phyloP scores from a whole-genome alignment of 2,888 invertebrate species.

The Drosophila birchii region DNA sequence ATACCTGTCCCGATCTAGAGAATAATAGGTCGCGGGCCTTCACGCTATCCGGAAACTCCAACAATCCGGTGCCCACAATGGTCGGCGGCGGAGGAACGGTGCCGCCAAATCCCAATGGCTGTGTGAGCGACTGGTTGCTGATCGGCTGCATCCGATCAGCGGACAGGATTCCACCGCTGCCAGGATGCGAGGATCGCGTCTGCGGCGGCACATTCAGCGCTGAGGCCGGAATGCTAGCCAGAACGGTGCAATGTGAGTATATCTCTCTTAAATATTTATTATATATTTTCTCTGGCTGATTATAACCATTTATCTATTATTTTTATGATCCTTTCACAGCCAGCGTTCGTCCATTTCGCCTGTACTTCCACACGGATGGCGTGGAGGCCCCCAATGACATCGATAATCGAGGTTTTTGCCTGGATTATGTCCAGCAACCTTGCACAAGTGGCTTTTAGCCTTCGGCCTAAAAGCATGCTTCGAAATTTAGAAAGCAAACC shows the following conservation, averaged over 20 bases:
- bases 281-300: not conserved
- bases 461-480: conserved; percentile 20
- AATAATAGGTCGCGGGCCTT: conserved; percentile 91
- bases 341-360: conserved; percentile 91
- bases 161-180: conserved; percentile 85
- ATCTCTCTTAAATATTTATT: not conserved
- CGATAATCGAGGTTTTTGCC: conserved; percentile 92
- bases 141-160: conserved; percentile 89
- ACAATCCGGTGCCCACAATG: conserved; percentile 89
- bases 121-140: conserved; percentile 91
- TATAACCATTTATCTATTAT: not conserved
- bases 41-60: conserved; percentile 91
- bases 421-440: conserved; percentile 93
- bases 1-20: conserved; percentile 89
- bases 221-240: conserved; percentile 89
- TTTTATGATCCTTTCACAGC: conserved; percentile 85
- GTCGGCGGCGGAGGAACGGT: conserved; percentile 87
- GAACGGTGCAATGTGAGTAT: conserved; percentile 90
- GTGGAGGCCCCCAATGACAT: conserved; percentile 91
- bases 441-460: conserved; percentile 87
- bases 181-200: conserved; percentile 91
- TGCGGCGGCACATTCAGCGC: conserved; percentile 93
- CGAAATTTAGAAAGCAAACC: not conserved
- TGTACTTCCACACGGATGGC: conserved; percentile 92
- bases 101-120: conserved; percentile 87